phyloP scores from a whole-genome alignment of 23 tunicate genomes.

The Corella eumyota region DNA sequence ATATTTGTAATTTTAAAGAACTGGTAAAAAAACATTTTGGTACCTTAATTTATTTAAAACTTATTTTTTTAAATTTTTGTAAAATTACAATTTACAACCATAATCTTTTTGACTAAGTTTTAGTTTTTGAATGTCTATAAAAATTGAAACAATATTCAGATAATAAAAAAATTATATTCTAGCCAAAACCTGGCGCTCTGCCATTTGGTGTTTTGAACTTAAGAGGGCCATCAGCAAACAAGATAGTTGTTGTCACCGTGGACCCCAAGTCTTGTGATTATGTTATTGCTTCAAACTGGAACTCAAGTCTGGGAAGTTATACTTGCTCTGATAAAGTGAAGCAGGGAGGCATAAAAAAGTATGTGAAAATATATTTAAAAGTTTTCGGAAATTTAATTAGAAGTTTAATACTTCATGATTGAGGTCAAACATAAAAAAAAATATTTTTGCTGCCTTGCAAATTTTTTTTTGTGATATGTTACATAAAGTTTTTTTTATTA shows the following conservation, averaged over 20 bases:
- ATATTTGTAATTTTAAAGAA: too few species aligned
- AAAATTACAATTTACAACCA: too few species aligned
- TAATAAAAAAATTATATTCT: too few species aligned
- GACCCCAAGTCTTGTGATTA: conserved; percentile 73
- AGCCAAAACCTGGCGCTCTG: conserved; percentile 43
- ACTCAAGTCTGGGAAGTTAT: conserved; percentile 36
- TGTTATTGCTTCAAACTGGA: conserved; percentile 35
- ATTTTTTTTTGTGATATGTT: not conserved
- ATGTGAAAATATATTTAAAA: conserved; percentile 17
- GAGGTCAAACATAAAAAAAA: not conserved
- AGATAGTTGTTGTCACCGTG: conserved; percentile 73
- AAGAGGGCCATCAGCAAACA: conserved; percentile 62
- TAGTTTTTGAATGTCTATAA: too few species aligned
- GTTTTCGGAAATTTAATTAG: not conserved
- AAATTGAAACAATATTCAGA: too few species aligned
- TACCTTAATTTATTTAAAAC: too few species aligned
- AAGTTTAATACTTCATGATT: not conserved
- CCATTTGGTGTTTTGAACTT: conserved; percentile 33
- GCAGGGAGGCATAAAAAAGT: conserved; percentile 64
- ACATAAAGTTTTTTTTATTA: not conserved
- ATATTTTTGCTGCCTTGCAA: not conserved
- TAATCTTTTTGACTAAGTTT: too few species aligned
- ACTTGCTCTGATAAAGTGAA: conserved; percentile 56
- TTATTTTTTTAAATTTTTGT: too few species aligned
- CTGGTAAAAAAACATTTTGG: too few species aligned